These are phyloP conservation scores for Pristionchus japonicus DNA, from an alignment of 2,888 invertebrate genomes.

Conservation along the genomic window DNA sequence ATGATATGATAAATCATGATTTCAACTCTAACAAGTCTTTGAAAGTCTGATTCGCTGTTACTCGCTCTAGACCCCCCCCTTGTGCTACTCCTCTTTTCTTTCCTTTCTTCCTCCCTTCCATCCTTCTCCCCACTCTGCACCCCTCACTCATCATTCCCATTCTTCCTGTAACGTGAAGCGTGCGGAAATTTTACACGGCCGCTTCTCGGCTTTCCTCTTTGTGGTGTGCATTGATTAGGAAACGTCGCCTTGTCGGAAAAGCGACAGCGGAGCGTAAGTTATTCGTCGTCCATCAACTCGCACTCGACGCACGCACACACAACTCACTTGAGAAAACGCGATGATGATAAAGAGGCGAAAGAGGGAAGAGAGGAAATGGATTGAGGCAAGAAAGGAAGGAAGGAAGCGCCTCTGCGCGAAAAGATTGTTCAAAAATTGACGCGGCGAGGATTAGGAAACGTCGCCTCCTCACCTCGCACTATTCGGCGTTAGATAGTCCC, in stretches of 20 bases:
- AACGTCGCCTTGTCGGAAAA: constrained; percentile 2
- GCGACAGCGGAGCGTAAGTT: neutral
- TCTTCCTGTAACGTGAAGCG: constrained; percentile 37
- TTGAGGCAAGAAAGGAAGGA: neutral
- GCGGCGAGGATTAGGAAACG: constrained; percentile 11
- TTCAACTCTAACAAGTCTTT: too few species aligned
- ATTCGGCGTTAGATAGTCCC: constrained; percentile 65
- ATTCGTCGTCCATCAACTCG: neutral
- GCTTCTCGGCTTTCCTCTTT: neutral
- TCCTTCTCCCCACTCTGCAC: neutral
- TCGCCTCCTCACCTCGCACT: constrained; percentile 54
- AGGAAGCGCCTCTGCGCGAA: neutral
- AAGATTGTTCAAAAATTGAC: constrained; percentile 10
- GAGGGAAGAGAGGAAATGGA: neutral
- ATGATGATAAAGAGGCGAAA: neutral
- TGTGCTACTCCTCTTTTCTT: neutral
- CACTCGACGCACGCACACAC: constrained; percentile 3
- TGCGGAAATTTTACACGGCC: constrained; percentile 41
- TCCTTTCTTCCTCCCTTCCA: neutral
- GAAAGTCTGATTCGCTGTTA: too few species aligned
- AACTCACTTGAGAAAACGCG: constrained; percentile 36
- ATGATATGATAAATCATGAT: too few species aligned
- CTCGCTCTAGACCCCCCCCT: neutral
- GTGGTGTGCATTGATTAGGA: neutral
- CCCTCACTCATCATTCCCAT: neutral